Conservation (phyloP, 2,797 vertebrate species). For the Platyrinchus mystaceus region DNA sequence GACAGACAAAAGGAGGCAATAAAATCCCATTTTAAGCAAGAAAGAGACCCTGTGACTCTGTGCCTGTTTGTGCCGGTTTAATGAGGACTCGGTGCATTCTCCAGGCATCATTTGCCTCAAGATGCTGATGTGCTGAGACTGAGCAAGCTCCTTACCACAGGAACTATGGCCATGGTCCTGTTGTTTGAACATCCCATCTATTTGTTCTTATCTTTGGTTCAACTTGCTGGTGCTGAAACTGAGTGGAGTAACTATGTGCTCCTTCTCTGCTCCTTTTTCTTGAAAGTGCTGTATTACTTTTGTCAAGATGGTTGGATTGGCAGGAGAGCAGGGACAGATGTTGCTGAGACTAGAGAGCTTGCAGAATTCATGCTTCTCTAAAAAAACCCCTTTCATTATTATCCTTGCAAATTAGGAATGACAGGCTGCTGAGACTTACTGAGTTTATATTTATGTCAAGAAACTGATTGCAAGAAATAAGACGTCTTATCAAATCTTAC, state of each 20-base stretch:
- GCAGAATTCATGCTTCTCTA: conserved; percentile 37
- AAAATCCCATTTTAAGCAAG: conserved; percentile 45
- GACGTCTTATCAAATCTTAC: neutral
- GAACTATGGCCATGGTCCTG: neutral
- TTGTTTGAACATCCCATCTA: neutral
- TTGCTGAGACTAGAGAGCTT: conserved; percentile 33
- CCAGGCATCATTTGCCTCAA: neutral
- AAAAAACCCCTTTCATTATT: conserved; percentile 24
- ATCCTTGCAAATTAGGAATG: conserved; percentile 54
- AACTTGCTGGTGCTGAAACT: neutral
- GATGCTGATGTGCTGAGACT: neutral
- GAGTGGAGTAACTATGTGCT: neutral
- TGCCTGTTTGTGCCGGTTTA: neutral
- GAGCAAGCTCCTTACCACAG: neutral
- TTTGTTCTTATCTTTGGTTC: neutral
- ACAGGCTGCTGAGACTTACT: conserved; percentile 35
- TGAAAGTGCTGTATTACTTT: neutral
- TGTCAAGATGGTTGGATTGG: conserved; percentile 22
- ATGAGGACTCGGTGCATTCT: neutral
- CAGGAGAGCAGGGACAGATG: conserved; percentile 50
- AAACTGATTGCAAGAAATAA: conserved; percentile 43
- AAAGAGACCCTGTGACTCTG: conserved; percentile 8
- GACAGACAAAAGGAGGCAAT: conserved; percentile 37
- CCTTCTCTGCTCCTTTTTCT: conserved; percentile 8
- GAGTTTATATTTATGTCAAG: conserved; percentile 50